Percentiles rank a stretch among this genome's conserved stretches.
Evolutionary conservation across 2,888 invertebrate species (phyloP).

Genomic region (Caenorhabditis sp.): DNA sequence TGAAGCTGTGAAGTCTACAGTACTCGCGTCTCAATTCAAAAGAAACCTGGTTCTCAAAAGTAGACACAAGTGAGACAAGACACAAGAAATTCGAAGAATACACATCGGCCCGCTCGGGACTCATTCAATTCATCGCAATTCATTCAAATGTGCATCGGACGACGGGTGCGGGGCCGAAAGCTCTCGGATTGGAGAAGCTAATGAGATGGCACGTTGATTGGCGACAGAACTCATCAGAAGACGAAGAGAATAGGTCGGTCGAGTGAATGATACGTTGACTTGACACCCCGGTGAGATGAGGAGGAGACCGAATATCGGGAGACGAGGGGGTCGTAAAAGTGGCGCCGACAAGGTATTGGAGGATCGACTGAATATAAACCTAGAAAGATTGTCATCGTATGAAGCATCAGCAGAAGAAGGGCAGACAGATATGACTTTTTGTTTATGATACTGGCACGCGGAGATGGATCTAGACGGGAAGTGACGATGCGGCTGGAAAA

Average conservation of each 20-base stretch:
- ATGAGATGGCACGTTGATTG: constrained; percentile 58
- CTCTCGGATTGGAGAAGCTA: constrained; percentile 27
- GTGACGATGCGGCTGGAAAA: neutral
- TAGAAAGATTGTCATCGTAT: constrained; percentile 24
- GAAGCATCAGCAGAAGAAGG: neutral
- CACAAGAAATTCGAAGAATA: neutral
- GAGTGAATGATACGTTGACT: constrained; percentile 35
- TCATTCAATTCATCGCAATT: constrained; percentile 28
- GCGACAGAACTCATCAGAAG: constrained; percentile 2
- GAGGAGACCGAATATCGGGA: neutral
- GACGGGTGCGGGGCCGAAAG: neutral
- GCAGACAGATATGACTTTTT: neutral
- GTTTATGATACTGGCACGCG: neutral
- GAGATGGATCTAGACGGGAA: too few species aligned
- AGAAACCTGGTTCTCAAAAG: too few species aligned
- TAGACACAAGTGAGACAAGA: neutral
- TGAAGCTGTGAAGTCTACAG: too few species aligned
- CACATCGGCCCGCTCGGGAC: neutral
- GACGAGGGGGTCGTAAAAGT: constrained; percentile 43
- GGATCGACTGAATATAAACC: constrained; percentile 14
- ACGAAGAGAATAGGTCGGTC: neutral
- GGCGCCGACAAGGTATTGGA: constrained; percentile 49
- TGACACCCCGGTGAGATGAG: constrained; percentile 42
- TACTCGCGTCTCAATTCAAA: too few species aligned
- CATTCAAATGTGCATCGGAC: too few species aligned